Base-by-base conservation (phyloP, 2,797 vertebrate genomes). In the Sylvilagus floridanus region DNA sequence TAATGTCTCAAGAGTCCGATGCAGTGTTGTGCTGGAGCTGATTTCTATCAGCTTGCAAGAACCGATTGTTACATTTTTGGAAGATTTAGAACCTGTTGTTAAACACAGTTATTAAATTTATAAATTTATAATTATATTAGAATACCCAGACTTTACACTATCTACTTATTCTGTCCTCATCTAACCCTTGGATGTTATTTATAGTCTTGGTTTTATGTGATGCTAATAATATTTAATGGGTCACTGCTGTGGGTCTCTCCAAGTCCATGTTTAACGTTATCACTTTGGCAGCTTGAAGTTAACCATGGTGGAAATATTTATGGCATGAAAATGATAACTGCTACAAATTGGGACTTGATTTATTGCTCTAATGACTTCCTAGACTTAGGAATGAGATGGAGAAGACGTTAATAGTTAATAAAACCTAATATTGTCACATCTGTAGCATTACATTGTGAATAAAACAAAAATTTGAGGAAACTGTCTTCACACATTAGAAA, bases 391-490 rank as follows among this genome's bases (percentile, higher is more conserved):
- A 54, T 12, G 2, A 79, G 47, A 73, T 68, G 60, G 24, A 82
- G 57, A 68, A 91, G 78, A 86, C 69, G 19, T 73, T 85, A 93
- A 89, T 73, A 90, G 88, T 69, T 7, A 47, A 52, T 82, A 81
- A 86, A 78, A 85, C 9, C 62, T 68, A 63, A 91, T 24, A 72
- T 5, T 57, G 22, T 82, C 54, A 14, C 19, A 7, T 95, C 37
- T 71, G 3, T 37, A 62, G 22, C 16, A 24, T 72, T 68, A 63
- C 21, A 47, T 42, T 42, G 19, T 78, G 16, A 77, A 35, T 57
- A 30, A 19, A 68, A 77, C 24, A 77, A 85, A 85, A 77, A 32
- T 24, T 24, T 47, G 65, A 78, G 65, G 63, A 73, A 66, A 78
- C 47, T 24, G 16, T 96, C 37, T 88, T 85, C 14, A 37, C 66